phyloP scores from a whole-genome alignment of 2,888 invertebrate species.

The Theodoxus fluviatilis region DNA sequence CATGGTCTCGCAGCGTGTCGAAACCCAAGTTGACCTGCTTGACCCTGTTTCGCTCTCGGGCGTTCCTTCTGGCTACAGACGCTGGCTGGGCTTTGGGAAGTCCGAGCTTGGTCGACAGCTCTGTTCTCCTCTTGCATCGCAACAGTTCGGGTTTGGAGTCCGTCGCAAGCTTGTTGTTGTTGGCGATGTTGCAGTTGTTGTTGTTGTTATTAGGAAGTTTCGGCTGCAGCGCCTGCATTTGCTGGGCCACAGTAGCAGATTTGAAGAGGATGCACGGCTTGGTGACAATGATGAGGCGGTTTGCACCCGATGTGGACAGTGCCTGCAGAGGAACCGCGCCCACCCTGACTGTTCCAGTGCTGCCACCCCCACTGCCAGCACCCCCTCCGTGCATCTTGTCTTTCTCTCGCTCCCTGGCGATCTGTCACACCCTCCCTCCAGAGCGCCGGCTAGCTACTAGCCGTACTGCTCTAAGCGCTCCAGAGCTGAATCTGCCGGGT shows the following conservation, averaged over 20 bases:
- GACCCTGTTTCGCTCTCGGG: slow-evolving; percentile 90
- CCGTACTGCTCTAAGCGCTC: no score
- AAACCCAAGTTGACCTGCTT: slow-evolving; percentile 73
- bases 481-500: no score
- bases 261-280: slow-evolving; percentile 51
- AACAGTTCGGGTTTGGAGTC: slow-evolving; percentile 46
- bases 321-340: slow-evolving; percentile 20
- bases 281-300: slow-evolving; percentile 43
- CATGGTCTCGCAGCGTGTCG: slow-evolving; percentile 58
- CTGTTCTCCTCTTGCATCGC: slow-evolving; percentile 57
- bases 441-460: no score
- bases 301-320: slow-evolving; percentile 31
- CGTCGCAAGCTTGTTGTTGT: slow-evolving; percentile 1
- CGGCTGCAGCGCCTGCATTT: slow-evolving; percentile 47
- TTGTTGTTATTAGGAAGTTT: slow-evolving; percentile 10
- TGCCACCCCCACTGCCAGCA: slow-evolving; percentile 23
- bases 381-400: background rate
- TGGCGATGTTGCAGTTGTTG: slow-evolving; percentile 35
- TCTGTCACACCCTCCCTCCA: background rate
- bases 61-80: slow-evolving; percentile 84
- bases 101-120: slow-evolving; percentile 50
- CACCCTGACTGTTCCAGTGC: slow-evolving; percentile 1
- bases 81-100: slow-evolving; percentile 71
- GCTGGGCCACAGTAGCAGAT: slow-evolving; percentile 54
- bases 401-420: slow-evolving; percentile 2